A percentile compares a stretch with the other conserved stretches of the same genome.
These are phyloP conservation scores for Apodemia mormo DNA, from an alignment of 2,888 invertebrate genomes.

Conservation along the genomic window DNA sequence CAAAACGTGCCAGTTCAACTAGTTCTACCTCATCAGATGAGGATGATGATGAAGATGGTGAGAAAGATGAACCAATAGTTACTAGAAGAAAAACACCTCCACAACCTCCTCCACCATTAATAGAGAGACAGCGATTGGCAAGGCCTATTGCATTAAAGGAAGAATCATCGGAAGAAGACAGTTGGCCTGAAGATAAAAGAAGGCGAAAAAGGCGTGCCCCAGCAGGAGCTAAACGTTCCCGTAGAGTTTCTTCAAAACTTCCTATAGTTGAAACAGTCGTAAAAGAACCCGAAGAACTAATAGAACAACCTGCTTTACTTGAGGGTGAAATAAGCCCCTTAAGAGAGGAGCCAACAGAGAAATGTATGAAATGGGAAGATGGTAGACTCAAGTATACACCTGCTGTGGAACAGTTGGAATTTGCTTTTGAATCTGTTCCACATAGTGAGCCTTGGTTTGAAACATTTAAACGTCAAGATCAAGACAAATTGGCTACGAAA, in stretches of 20 bases:
- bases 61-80: conserved; percentile 47
- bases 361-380: conserved; percentile 75
- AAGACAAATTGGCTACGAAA: conserved; percentile 84
- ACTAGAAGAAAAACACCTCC: conserved; percentile 68
- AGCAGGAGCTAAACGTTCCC: conserved; percentile 47
- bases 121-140: conserved; percentile 62
- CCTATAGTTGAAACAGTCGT: conserved; percentile 35
- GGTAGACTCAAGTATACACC: conserved; percentile 71
- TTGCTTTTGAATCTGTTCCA: conserved; percentile 89
- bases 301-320: conserved; percentile 20
- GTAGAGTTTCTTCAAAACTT: conserved; percentile 41
- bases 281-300: conserved; percentile 36
- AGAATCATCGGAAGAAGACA: conserved; percentile 73
- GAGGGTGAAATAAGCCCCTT: conserved; percentile 50
- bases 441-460: conserved; percentile 89
- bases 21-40: conserved; percentile 81
- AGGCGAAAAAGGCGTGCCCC: conserved; percentile 54
- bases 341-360: conserved; percentile 48
- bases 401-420: conserved; percentile 83
- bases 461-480: conserved; percentile 89
- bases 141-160: conserved; percentile 70
- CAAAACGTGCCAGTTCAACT: conserved; percentile 83
- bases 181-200: conserved; percentile 63
- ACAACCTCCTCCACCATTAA: conserved; percentile 53
- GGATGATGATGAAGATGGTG: conserved; percentile 70